Percentiles rank a stretch among this genome's conserved stretches.
Conservation (phyloP, 2,888 invertebrate species). For the Thereva nobilitata region DNA sequence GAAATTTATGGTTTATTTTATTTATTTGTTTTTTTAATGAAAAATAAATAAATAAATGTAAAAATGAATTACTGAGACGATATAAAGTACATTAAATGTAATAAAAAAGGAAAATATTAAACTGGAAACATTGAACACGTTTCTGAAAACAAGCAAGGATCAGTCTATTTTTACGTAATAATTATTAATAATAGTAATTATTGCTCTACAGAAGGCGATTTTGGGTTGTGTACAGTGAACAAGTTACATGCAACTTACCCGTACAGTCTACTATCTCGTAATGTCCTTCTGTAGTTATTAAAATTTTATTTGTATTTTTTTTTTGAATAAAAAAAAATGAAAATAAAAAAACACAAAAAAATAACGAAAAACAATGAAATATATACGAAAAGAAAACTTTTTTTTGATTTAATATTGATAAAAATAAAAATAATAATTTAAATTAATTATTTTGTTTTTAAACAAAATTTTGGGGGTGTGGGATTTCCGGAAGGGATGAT, state of each 20-base stretch:
- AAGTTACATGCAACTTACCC: constrained; percentile 64
- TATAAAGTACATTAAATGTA: not conserved
- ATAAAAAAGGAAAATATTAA: not conserved
- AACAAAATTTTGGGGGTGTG: too few relatives aligned
- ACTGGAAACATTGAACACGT: not conserved
- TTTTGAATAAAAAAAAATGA: constrained; percentile 40
- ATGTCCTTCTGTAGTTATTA: constrained; percentile 71
- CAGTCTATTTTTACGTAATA: too few relatives aligned
- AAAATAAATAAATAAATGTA: not conserved
- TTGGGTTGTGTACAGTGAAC: constrained; percentile 42
- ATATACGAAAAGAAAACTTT: too few relatives aligned
- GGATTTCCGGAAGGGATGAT: too few relatives aligned
- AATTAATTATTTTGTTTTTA: too few relatives aligned
- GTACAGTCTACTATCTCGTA: constrained; percentile 88
- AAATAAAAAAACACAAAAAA: constrained; percentile 40
- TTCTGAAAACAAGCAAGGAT: too few relatives aligned
- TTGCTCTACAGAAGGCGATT: constrained; percentile 1
- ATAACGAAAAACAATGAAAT: not conserved
- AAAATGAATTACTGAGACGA: not conserved
- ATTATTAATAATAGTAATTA: too few relatives aligned
- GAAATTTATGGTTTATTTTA: not conserved
- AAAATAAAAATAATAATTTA: too few relatives aligned
- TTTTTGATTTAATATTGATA: too few relatives aligned
- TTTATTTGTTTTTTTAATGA: not conserved
- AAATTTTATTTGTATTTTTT: constrained; percentile 38